These are phyloP conservation scores for Pseudomugil gertrudae DNA, from an alignment of 2,797 vertebrate genomes.

Conservation along the genomic window DNA sequence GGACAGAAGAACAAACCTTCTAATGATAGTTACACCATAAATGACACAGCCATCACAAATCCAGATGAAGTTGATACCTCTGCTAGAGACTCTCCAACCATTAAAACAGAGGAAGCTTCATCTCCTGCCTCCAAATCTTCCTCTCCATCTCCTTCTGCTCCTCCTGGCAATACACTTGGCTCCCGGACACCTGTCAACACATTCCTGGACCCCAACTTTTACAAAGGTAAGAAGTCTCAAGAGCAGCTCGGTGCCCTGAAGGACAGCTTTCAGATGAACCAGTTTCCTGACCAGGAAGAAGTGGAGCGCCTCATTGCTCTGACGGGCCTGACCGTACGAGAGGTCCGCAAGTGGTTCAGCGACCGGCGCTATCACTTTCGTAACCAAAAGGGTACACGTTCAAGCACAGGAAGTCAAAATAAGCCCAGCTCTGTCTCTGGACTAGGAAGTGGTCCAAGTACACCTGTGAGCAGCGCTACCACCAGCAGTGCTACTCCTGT, in stretches of 20 bases:
- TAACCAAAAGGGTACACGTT: slow-evolving; percentile 83
- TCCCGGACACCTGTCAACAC: slow-evolving; percentile 80
- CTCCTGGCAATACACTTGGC: slow-evolving; percentile 69
- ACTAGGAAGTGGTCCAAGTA: slow-evolving; percentile 19
- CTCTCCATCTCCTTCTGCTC: slow-evolving; percentile 67
- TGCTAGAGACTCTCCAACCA: slow-evolving; percentile 37
- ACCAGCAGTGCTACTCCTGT: slow-evolving; percentile 51
- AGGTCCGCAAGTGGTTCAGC: slow-evolving; percentile 98
- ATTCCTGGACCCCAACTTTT: slow-evolving; percentile 88
- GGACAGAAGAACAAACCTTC: slow-evolving; percentile 47
- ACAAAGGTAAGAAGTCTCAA: slow-evolving; percentile 95
- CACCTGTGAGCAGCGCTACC: slow-evolving; percentile 34
- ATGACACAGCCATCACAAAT: slow-evolving; percentile 33
- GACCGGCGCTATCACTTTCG: slow-evolving; percentile 95
- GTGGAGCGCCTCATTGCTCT: slow-evolving; percentile 91
- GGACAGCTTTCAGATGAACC: slow-evolving; percentile 90
- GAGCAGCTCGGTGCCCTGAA: slow-evolving; percentile 92
- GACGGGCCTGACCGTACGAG: slow-evolving; percentile 91
- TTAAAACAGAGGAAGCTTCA: slow-evolving; percentile 55
- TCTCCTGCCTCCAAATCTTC: slow-evolving; percentile 79
- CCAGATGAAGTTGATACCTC: slow-evolving; percentile 44
- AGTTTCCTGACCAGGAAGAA: slow-evolving; percentile 94
- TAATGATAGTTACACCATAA: slow-evolving; percentile 37
- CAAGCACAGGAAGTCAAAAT: slow-evolving; percentile 44
- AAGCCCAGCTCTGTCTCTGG: slow-evolving; percentile 46